Percentiles rank a stretch among this genome's conserved stretches.
phyloP scores from a whole-genome alignment of 2,113 vertebrate species.

The Hippocampus mohnikei region DNA sequence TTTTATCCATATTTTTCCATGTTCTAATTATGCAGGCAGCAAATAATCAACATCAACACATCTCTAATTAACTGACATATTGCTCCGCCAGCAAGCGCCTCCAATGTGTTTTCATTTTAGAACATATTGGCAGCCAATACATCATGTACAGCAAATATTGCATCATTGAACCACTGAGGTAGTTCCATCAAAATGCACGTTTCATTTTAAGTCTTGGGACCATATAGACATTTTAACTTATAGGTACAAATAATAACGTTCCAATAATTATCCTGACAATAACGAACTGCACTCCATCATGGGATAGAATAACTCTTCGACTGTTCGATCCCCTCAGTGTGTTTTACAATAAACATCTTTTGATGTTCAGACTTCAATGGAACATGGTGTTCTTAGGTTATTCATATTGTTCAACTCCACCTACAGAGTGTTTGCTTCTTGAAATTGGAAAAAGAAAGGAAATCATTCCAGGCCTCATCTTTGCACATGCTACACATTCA shows the following conservation, averaged over 20 bases:
- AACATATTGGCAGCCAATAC: background rate
- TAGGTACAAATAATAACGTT: background rate
- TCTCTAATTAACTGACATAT: background rate
- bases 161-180: background rate
- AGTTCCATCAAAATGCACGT: background rate
- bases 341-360: background rate
- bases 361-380: constrained; percentile 17
- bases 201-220: background rate
- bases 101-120: background rate
- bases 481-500: background rate
- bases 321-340: background rate
- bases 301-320: background rate
- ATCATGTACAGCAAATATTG: background rate
- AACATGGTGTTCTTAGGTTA: constrained; percentile 7
- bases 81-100: background rate
- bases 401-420: background rate
- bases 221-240: background rate
- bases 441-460: background rate
- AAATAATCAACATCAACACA: background rate
- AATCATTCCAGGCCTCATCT: background rate
- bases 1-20: constrained; percentile 43
- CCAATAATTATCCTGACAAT: background rate
- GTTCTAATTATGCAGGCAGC: background rate
- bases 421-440: background rate
- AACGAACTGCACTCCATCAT: background rate